Evolutionary conservation across 92 coral and sea anemone species (phyloP).

Genomic region (Porites cylindrica): DNA sequence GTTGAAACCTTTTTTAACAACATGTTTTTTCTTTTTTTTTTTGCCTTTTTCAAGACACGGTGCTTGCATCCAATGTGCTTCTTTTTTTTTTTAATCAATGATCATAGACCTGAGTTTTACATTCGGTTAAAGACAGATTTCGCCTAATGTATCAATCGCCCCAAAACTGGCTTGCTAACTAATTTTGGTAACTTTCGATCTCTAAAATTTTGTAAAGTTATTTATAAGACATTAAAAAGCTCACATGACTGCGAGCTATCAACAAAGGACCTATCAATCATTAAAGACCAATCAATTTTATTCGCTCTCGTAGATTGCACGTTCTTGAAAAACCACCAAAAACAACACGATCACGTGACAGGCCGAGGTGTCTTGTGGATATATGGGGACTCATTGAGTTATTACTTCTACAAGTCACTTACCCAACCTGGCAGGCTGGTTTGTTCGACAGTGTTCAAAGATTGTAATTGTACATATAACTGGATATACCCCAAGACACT

Average conservation of each 20-base stretch:
- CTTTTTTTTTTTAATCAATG: no score
- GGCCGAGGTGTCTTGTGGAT: conserved; percentile 85
- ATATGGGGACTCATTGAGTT: conserved; percentile 90
- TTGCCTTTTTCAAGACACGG: no score
- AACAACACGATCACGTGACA: conserved; percentile 52
- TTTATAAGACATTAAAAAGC: neutral
- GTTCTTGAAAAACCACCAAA: conserved; percentile 1
- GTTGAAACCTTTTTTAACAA: no score
- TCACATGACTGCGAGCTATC: neutral
- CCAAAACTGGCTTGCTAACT: no score
- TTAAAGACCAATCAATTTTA: neutral
- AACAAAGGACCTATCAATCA: neutral
- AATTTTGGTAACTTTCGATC: no score
- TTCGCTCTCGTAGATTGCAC: conserved; percentile 15
- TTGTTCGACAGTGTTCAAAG: conserved; percentile 66
- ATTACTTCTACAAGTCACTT: conserved; percentile 80
- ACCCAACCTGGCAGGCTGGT: conserved; percentile 45
- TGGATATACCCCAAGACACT: conserved; percentile 95
- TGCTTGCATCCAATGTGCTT: no score
- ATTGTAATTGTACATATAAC: conserved; percentile 81
- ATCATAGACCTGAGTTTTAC: no score
- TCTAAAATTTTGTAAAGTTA: neutral
- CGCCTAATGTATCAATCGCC: no score
- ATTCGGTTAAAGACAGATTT: no score
- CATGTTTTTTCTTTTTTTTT: no score